Conservation (phyloP, 2,888 invertebrate species). For the Atethmia centrago region DNA sequence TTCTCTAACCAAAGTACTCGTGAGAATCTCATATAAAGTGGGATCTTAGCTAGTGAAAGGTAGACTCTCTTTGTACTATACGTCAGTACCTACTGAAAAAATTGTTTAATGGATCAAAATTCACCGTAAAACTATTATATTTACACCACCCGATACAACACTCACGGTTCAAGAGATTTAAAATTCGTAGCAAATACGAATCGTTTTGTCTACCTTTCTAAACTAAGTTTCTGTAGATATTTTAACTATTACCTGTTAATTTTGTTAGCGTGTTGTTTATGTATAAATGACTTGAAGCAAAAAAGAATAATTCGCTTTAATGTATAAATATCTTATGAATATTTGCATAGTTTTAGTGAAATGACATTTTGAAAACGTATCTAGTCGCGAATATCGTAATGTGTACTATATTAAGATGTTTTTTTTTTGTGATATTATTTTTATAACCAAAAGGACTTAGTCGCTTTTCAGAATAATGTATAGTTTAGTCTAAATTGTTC, state of each 20-base stretch:
- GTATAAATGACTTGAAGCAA: constrained; percentile 48
- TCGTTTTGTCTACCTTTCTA: constrained; percentile 9
- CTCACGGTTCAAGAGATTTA: neutral
- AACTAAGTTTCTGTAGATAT: constrained; percentile 25
- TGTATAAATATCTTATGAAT: constrained; percentile 72
- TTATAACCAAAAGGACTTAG: constrained; percentile 41
- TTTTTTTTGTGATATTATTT: constrained; percentile 64
- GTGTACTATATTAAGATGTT: constrained; percentile 46
- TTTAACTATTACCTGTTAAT: constrained; percentile 25
- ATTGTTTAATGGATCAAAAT: neutral
- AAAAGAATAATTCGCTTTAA: constrained; percentile 59
- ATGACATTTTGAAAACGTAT: constrained; percentile 40
- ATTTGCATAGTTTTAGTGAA: constrained; percentile 68
- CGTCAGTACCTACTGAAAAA: neutral
- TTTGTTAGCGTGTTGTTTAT: constrained; percentile 29
- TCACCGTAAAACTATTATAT: neutral
- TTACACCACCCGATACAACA: neutral
- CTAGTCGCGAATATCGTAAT: constrained; percentile 50
- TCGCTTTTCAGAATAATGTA: constrained; percentile 41
- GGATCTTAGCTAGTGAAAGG: constrained; percentile 17
- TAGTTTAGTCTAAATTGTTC: constrained; percentile 52
- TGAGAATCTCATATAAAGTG: constrained; percentile 26
- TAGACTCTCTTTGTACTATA: constrained; percentile 17
- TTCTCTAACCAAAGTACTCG: constrained; percentile 32
- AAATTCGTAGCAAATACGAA: neutral